Base-by-base conservation (phyloP, 2,797 vertebrate species). In the Nannoperca obscura region DNA sequence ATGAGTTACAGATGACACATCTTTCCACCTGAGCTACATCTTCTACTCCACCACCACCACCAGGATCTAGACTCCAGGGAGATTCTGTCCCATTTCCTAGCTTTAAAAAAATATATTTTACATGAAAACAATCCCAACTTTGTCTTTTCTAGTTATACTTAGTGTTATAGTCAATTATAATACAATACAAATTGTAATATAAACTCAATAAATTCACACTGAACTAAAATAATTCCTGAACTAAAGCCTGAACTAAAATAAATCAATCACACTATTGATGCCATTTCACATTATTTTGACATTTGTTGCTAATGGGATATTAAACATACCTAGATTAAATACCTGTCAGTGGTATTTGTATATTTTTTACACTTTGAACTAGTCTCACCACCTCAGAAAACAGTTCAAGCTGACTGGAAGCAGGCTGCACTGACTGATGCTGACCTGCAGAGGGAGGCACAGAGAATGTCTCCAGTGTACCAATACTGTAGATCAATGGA, bases 401-500 rank as follows among this genome's bases (percentile, higher is more conserved):
- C 44, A 67, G 17, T 3, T 36, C 1, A n/a, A 22, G 2, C 34
- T 42, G 62, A 59, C 27, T n/a, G 44, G n/a, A 22, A 47, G 69
- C 64, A 55, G 65, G 34, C 7, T 11, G 36, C 58, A 80, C 17
- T 64, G 34, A 44, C 27, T 13, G 0, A n/a, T 14, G 4, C 22
- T 64, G 52, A 42, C 75, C 88, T 81, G 76, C 59, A 91, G 90
- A 86, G 76, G 84, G 84, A 69, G 67, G 57, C 74, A 83, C n/a
- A 76, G 78, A 74, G 66, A 55, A 7, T 12, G 3, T 30, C 44
- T 12, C 58, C n/a, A 52, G 20, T 50, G 60, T 42, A 11, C 4
- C 27, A 42, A 60, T 14, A 20, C 20, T 20, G 36, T n/a, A 7
- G 4, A 7, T 22, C 2, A 19, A 9, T 70, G 12, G 15, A 36